Conservation (phyloP, 1,140 invertebrate genomes). For the Brachionus calyciflorus region DNA sequence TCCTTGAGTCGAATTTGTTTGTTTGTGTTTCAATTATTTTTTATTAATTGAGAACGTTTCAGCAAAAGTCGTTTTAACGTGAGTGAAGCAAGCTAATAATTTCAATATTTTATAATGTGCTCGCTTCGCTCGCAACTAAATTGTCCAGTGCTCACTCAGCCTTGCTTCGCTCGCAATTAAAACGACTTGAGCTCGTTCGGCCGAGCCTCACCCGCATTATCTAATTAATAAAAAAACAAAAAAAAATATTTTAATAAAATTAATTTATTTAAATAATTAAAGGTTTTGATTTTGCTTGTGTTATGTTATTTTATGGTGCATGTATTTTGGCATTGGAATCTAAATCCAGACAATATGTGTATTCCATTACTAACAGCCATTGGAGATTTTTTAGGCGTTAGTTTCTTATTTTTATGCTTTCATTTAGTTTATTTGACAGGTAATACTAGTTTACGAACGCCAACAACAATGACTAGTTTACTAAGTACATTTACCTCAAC, state of each 20-base stretch:
- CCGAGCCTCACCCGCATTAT: no score
- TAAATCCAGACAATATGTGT: conserved; percentile 92
- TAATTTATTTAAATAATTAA: conserved; percentile 61
- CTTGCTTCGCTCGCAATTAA: no score
- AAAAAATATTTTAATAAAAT: neutral
- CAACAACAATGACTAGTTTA: neutral
- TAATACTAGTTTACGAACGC: neutral
- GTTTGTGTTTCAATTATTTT: no score
- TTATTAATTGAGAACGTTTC: no score
- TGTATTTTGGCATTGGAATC: conserved; percentile 77
- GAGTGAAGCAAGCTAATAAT: neutral
- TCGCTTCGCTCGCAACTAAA: no score
- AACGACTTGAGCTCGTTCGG: no score
- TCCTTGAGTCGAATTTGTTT: no score
- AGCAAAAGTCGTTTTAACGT: no score
- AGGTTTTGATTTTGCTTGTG: conserved; percentile 59
- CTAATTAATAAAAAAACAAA: no score
- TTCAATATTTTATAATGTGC: neutral
- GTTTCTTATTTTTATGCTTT: conserved; percentile 32
- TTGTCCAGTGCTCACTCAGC: no score
- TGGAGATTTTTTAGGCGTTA: conserved; percentile 85
- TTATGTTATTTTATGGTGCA: conserved; percentile 77
- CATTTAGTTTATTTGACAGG: conserved; percentile 25
- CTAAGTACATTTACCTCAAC: neutral
- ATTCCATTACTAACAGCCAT: conserved; percentile 89